Evolutionary conservation across 2,888 invertebrate species (phyloP).

Genomic region (Chymomyza fuscimana): DNA sequence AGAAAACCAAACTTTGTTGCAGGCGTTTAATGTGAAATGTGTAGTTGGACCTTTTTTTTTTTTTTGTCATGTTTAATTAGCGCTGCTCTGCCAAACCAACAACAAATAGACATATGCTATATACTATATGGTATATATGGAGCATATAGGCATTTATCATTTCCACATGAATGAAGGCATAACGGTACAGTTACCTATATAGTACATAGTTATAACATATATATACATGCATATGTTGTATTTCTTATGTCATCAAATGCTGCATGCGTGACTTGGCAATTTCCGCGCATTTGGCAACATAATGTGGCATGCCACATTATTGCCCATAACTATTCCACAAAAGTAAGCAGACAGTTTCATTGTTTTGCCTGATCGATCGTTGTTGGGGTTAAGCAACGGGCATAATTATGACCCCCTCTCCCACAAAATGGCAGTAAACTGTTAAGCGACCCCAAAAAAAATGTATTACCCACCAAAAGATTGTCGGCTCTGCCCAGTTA

Average conservation of each 20-base stretch:
- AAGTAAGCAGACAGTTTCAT: neutral
- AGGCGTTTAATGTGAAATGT: neutral
- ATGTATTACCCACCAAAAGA: too few species aligned
- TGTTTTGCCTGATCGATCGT: neutral
- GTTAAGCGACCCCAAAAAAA: neutral
- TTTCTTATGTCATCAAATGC: constrained; percentile 43
- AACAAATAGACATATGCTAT: neutral
- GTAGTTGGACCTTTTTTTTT: neutral
- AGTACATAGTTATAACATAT: neutral
- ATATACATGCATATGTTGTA: neutral
- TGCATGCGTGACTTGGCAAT: constrained; percentile 61
- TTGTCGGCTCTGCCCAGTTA: neutral
- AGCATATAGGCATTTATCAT: neutral
- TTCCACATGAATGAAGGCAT: neutral
- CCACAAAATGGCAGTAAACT: neutral
- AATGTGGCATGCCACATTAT: constrained; percentile 1
- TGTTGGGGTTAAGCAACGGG: constrained; percentile 20
- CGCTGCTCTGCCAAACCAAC: neutral
- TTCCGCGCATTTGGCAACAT: constrained; percentile 27
- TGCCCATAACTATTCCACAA: neutral
- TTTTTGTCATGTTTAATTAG: constrained; percentile 4
- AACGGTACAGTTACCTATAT: neutral
- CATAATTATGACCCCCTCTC: constrained; percentile 1
- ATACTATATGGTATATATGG: neutral
- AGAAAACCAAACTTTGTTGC: constrained; percentile 36